These are phyloP conservation scores for Willowsia nigromaculata DNA, from an alignment of 2,888 invertebrate species.

Conservation along the genomic window DNA sequence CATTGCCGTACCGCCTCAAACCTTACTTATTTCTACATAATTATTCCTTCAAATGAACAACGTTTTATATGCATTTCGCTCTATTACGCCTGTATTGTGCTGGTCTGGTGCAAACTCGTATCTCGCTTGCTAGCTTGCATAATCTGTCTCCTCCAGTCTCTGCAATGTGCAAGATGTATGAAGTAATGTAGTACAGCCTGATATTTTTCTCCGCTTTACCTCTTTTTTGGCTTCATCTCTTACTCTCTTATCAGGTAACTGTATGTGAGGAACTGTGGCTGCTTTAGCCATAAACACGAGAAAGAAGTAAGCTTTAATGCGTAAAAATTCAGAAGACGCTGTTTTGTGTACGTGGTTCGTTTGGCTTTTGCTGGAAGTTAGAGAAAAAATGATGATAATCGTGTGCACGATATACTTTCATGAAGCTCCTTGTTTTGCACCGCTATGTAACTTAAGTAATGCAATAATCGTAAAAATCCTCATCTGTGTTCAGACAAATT, in stretches of 20 bases:
- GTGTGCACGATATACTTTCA: slow-evolving; percentile 23
- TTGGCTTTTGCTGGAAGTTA: not conserved
- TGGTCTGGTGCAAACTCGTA: no score
- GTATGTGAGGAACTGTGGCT: slow-evolving; percentile 53
- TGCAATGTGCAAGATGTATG: no score
- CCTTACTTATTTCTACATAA: no score
- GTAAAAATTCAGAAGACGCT: not conserved
- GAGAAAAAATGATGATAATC: slow-evolving; percentile 43
- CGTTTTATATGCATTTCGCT: no score
- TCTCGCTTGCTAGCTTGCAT: no score
- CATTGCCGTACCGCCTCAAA: no score
- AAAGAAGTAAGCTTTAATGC: not conserved
- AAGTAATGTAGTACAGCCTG: no score
- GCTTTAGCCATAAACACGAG: no score
- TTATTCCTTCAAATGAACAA: no score
- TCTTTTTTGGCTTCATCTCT: slow-evolving; percentile 18
- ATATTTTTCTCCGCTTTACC: not conserved
- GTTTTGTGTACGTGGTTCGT: not conserved
- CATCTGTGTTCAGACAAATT: not conserved
- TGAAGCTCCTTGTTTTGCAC: slow-evolving; percentile 44
- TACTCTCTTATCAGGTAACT: slow-evolving; percentile 34
- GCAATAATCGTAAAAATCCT: slow-evolving; percentile 35
- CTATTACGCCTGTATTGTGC: no score
- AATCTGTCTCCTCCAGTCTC: no score
- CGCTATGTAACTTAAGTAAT: not conserved